A percentile compares a stretch with the other conserved stretches of the same genome.
Conservation (phyloP, 2,113 vertebrate genomes). For the Cyanistes caeruleus region DNA sequence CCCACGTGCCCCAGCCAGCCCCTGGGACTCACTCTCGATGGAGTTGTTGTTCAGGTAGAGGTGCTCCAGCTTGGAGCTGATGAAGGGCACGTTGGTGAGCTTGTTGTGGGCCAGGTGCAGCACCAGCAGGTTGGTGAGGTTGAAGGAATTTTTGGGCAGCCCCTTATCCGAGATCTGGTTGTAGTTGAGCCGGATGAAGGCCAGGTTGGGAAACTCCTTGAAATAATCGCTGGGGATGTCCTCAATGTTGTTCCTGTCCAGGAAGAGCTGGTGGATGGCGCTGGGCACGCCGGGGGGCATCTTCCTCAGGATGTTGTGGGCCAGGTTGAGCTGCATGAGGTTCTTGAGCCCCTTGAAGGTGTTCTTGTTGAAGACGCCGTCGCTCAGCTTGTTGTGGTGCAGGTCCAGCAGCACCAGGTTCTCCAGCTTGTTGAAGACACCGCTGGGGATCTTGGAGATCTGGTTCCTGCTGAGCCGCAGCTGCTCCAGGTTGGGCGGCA, state of each 20-base stretch:
- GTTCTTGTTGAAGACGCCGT: conserved; percentile 85
- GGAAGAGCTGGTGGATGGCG: conserved; percentile 89
- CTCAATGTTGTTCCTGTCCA: conserved; percentile 92
- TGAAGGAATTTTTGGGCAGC: conserved; percentile 89
- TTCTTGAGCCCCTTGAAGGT: conserved; percentile 91
- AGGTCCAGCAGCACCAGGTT: conserved; percentile 92
- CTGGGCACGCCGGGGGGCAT: conserved; percentile 89
- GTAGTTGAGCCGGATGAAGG: conserved; percentile 92
- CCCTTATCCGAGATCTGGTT: conserved; percentile 92
- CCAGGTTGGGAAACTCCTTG: conserved; percentile 85
- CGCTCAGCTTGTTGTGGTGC: conserved; percentile 90
- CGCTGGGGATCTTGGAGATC: conserved; percentile 88
- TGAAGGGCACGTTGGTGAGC: conserved; percentile 83
- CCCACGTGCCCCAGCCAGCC: fast-evolving
- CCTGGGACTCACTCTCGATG: conserved; percentile 85
- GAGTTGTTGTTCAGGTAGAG: conserved; percentile 95
- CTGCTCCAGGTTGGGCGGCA: conserved; percentile 90
- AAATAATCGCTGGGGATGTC: conserved; percentile 92
- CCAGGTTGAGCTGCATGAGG: conserved; percentile 95
- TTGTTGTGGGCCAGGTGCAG: conserved; percentile 94
- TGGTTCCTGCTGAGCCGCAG: conserved; percentile 89
- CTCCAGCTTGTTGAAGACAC: conserved; percentile 86
- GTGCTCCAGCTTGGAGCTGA: conserved; percentile 89
- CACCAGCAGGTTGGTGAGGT: conserved; percentile 90
- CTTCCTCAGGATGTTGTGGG: conserved; percentile 88